Evolutionary conservation across 2,113 vertebrate species (phyloP), one percentile per base, ranked within the genome.

Genomic region (Bagarius yarrelli): DNA sequence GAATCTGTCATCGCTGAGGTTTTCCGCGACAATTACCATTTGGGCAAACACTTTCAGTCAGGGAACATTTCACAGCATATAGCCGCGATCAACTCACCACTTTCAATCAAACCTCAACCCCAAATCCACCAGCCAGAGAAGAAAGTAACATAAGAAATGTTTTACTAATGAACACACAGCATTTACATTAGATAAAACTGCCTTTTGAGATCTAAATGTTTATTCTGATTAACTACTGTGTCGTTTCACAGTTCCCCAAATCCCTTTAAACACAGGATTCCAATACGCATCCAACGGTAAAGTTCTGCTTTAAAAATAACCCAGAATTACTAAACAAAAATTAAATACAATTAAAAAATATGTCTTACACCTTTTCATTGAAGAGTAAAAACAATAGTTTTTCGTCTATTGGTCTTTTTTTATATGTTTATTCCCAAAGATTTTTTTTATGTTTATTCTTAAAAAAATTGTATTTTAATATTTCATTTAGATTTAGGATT

Each of bases 1-100:
- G 95, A 95, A 96, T 97, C 96, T 98, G 96, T 96, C 97, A 97
- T 94, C 93, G 90, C 91, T 90, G 92, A 92, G 94, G 92, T 95
- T 95, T 93, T 92, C 89, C 86, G 89, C 93, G 94, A 95, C 92
- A 93, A 94, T 93, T 95, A 95, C 93, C 93, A 96, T 96, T 96
- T 95, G 95, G 93, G 94, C 94, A 95, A 96, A 93, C 94, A 92
- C 79, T 75, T 87, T 89, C 86, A 79, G 89, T 91, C 90, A 72
- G 88, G 87, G 83, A 87, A 85, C 86, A 84, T 91, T 88, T 90
- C 88, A 71, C 88, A 86, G 89, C 89, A 91, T 88, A 89, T 88
- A 88, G 87, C 87, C 85, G 77, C 86, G 91, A 92, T 92, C 91
- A 92, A 88, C 86, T 88, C 76, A 90, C 86, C 88, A 89, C 91